These are phyloP conservation scores for Leptopilina drosophilae DNA, from an alignment of 2,888 invertebrate genomes.

Conservation along the genomic window DNA sequence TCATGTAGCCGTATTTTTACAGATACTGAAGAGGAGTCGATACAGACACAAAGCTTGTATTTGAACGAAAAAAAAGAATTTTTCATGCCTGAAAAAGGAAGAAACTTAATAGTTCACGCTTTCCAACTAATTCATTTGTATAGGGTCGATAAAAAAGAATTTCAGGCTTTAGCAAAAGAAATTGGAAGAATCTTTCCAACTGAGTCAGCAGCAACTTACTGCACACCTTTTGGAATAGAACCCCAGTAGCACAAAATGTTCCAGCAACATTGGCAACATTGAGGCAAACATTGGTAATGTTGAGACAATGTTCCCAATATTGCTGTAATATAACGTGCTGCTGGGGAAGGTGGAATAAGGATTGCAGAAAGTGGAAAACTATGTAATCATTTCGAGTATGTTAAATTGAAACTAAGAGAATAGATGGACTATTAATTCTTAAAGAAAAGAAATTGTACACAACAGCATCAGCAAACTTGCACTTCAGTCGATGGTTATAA, in stretches of 20 bases:
- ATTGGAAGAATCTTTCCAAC: constrained; percentile 22
- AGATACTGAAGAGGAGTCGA: too few species aligned
- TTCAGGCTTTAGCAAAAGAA: background rate
- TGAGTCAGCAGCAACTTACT: background rate
- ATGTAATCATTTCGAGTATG: constrained; percentile 14
- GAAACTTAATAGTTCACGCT: too few species aligned
- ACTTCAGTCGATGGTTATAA: background rate
- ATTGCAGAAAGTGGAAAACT: background rate
- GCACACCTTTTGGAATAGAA: background rate
- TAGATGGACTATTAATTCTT: background rate
- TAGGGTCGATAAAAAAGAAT: constrained; percentile 17
- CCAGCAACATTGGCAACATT: too few species aligned
- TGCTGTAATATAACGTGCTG: too few species aligned
- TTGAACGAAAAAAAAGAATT: too few species aligned
- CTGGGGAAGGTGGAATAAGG: constrained; percentile 8
- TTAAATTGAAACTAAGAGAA: background rate
- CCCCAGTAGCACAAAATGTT: too few species aligned
- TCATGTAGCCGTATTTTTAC: too few species aligned
- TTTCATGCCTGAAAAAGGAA: too few species aligned
- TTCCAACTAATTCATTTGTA: too few species aligned
- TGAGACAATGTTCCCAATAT: too few species aligned
- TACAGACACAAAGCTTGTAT: too few species aligned
- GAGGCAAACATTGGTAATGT: too few species aligned
- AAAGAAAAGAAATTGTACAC: background rate
- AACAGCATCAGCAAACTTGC: background rate